Evolutionary conservation across 2,888 invertebrate genomes (phyloP).

Genomic region (Morpho deidamia): DNA sequence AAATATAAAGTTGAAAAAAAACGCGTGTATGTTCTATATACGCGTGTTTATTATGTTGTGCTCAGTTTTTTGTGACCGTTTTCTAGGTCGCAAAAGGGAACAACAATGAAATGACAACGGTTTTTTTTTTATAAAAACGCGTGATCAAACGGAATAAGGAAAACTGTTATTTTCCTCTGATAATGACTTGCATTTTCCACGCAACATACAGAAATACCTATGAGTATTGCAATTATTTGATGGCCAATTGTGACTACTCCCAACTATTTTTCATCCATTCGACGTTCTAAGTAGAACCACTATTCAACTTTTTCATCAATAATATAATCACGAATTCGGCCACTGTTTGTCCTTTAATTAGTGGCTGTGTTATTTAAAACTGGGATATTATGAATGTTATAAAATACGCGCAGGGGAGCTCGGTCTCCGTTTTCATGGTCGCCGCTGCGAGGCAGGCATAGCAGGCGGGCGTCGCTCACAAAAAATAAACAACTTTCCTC

Average conservation of each 20-base stretch:
- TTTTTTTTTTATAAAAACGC: too few relatives aligned
- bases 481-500: slow-evolving; percentile 75
- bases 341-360: slow-evolving; percentile 1
- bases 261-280: too few relatives aligned
- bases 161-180: slow-evolving; percentile 10
- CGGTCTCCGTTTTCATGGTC: slow-evolving; percentile 65
- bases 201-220: background rate
- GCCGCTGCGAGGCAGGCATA: slow-evolving; percentile 60
- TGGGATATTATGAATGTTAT: slow-evolving; percentile 28
- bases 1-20: too few relatives aligned
- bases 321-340: background rate
- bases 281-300: too few relatives aligned
- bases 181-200: slow-evolving; percentile 8
- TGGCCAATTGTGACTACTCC: too few relatives aligned
- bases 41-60: too few relatives aligned
- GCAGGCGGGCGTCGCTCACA: slow-evolving; percentile 62
- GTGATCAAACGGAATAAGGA: background rate
- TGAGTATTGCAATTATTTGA: too few relatives aligned
- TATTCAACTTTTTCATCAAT: too few relatives aligned
- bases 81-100: too few relatives aligned
- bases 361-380: slow-evolving; percentile 15
- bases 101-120: too few relatives aligned
- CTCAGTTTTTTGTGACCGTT: too few relatives aligned
- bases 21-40: too few relatives aligned
- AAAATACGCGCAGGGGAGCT: slow-evolving; percentile 36